Evolutionary conservation across 2,888 invertebrate species (phyloP), one percentile per base, ranked within the genome.

Genomic region (Apeira syringaria): DNA sequence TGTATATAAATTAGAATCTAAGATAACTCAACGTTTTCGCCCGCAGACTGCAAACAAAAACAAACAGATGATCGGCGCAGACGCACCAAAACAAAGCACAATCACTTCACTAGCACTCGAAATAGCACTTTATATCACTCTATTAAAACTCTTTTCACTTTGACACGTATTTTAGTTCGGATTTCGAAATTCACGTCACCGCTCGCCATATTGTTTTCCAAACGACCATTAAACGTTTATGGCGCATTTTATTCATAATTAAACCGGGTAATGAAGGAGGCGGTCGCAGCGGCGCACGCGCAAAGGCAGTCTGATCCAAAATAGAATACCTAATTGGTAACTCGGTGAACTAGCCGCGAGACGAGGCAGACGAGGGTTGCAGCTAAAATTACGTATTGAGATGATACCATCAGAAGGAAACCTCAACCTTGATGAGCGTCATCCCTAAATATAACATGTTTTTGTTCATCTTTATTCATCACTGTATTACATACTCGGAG

Each of bases 311-410:
- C 68, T 69, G 72, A 59, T 73, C 77, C 60, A 77, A 86, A 86
- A 85, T 86, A 86, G 84, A 79, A 70, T 66, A 71, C 68, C 75
- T 80, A 78, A 80, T 82, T 78, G 76, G 68, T 66, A 60, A 57
- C 61, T 59, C 64, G 35, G 20, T 35, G 35, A 17, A 35, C 11
- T 24, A 12, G 67, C 73, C 78, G 68, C 76, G 79, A 80, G 83
- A 81, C 84, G 64, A n/a, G 64, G 62, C 76, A 79, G 78, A 74
- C 70, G 75, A 78, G 80, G 80, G 76, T 73, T 77, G 73, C 59
- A 58, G 74, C 80, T 79, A 80, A 78, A 81, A 74, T 80, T 73
- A 78, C 64, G 55, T 59, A 58, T 59, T 54, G 58, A 61, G 64
- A 66, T 62, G 36, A 47, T 40, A 12, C 46, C 40, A 50, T 40